Conservation (phyloP, 35 echinoderm and acorn worm genomes). For the Lytechinus variegatus region DNA sequence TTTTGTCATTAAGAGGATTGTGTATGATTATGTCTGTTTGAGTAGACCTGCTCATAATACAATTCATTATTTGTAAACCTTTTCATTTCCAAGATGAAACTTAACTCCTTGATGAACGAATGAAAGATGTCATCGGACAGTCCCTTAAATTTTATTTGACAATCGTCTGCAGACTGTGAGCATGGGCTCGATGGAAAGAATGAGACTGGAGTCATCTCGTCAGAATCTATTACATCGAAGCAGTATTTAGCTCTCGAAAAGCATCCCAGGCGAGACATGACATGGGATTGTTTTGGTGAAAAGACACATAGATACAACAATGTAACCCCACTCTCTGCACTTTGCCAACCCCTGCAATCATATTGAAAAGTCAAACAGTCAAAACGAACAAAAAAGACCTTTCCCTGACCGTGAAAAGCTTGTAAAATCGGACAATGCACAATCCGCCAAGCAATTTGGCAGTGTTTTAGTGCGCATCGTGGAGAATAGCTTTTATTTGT, state of each 20-base stretch:
- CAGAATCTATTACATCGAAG: neutral
- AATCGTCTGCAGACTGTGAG: neutral
- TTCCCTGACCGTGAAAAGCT: neutral
- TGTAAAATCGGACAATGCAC: neutral
- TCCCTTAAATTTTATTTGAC: neutral
- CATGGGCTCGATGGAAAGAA: neutral
- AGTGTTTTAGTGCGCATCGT: neutral
- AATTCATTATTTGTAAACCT: neutral
- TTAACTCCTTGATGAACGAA: neutral
- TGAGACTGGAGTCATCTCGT: neutral
- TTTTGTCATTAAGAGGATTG: too few species aligned
- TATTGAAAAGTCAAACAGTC: slow-evolving; percentile 8
- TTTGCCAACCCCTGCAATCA: neutral
- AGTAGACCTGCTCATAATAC: neutral
- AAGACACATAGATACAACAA: neutral
- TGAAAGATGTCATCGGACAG: neutral
- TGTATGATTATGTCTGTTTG: neutral
- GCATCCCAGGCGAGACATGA: neutral
- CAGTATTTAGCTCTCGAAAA: neutral
- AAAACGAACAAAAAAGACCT: neutral
- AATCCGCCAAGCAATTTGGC: neutral
- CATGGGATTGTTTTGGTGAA: neutral
- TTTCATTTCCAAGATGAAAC: neutral
- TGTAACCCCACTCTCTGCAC: neutral
- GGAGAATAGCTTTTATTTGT: neutral